Base-by-base conservation (phyloP, 2,113 vertebrate genomes). In the Gambusia holbrooki region DNA sequence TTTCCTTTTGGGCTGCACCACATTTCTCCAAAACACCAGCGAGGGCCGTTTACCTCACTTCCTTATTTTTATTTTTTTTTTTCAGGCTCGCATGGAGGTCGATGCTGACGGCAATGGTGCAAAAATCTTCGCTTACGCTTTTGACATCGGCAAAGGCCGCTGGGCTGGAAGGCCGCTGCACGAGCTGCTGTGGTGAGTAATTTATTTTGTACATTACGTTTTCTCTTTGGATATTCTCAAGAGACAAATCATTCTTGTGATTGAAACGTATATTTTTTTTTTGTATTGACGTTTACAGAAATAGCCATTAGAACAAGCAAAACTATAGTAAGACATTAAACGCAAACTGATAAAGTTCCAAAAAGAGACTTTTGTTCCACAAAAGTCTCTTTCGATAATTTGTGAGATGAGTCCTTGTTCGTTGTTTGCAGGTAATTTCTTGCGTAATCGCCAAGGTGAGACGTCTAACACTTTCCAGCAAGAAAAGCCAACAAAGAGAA, bases 41-140 rank as follows among this genome's bases (percentile, higher is more conserved):
- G 35, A 7, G 6, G 17, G n/a, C 27, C 14, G 42, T 13, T 58
- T 6, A 66, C 10, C 13, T 45, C 15, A 15, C 3, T 17, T 62
- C 2, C 51, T 14, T 54, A 3, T 13, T 9, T 51, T 27, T n/a
- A n/a, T n/a, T 27, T 19, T 13, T 76, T 60, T 2, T 1, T 82
- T 72, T 3, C 28, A 99, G 98, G 98, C 98, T 37, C 96, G 97
- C 3, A 99, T 99, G 97, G 98, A 99, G 85, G 97, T 99, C 3
- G 98, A 99, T 54, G 98, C 98, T 0, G 97, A 99, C 64, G 98
- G 98, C 30, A 99, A 99, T 5, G 98, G 98, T 89, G 98, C 98
- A 51, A 98, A 97, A 92, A 99, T 99, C 83, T 99, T 99, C 83
- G 98, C 98, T 0, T 99, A 97, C 0, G 98, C 97, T 0, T 99